Evolutionary conservation across 2,113 vertebrate species (phyloP), one percentile per base, ranked within the genome.

Genomic region (Pica pica): DNA sequence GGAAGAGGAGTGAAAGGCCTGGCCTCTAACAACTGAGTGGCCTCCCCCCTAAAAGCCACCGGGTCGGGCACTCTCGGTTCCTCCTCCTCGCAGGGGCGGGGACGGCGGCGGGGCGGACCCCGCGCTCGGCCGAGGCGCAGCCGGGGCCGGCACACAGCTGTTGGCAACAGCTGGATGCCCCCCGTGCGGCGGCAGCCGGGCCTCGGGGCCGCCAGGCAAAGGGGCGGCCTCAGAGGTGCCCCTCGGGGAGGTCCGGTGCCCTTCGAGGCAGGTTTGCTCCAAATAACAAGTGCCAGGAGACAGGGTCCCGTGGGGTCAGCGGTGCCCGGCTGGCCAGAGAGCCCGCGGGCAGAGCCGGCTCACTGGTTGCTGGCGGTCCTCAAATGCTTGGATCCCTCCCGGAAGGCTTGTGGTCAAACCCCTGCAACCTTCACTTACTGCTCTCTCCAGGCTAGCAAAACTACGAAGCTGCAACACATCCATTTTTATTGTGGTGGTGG

Each of bases 131-230:
- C 94, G 83, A 70, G 81, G 91, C 83, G 80, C 84, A 9, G 91
- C 94, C 95, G 96, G 87, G 92, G 76, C 88, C 94, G 86, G 64
- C 24, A 87, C 89, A 87, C 98, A 98, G 98, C 97, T 98, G 98
- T 89, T 82, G 80, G 28, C 83, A 97, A 92, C 98, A 98, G 97
- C 98, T 98, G 98, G 88, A 57, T 88, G 39, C 47, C n/a, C 24
- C n/a, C 37, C 41, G n/a, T 60, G 80, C 53, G 56, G 78, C 46
- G 42, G 76, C 87, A 81, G 52, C 63, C 47, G 73, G 55, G 60
- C 76, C 61, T 16, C 10, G 60, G 41, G 56, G 60, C 65, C 27
- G 27, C 23, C 64, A 1, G 82, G 74, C 17, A 5, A 12, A 55
- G 87, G 79, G 37, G 31, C 55, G 44, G 73, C 77, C 33, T 39